Base-by-base conservation (phyloP, 1,140 invertebrate species). In the Drosophila subobscura region DNA sequence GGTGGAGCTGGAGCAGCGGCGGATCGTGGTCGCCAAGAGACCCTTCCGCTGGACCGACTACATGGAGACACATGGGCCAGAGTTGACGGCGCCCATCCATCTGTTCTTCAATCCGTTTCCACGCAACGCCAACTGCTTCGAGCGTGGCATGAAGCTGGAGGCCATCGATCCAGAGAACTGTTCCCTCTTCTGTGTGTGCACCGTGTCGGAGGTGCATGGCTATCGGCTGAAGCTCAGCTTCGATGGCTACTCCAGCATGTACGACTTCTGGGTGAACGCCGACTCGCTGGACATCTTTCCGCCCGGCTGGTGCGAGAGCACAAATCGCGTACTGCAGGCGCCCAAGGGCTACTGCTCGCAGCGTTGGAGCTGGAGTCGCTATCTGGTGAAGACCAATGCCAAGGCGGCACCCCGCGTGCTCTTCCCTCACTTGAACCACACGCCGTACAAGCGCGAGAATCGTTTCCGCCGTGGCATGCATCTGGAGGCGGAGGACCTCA, bases 231-330 rank as follows among this genome's bases (percentile, higher is more conserved):
- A 97, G 57, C 92, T 99, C 4, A 97, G 97, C 92, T 98, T 99
- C 92, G 98, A 99, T 92, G 97, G 97, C 3, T 99, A 96, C 91
- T 94, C 96, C 0, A 96, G 96, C 66, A 94, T 95, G 86, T 97
- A 97, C 91, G 97, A 99, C 92, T 99, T 97, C 92, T 99, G 98
- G 98, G 94, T 96, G 8, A 98, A 98, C 92, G 96, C 96, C 0
- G 96, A 99, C 90, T 97, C 96, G 1, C 93, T 95, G 76, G 96
- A 98, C 89, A 97, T 99, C 40, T 99, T 99, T 92, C 97, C 97
- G 5, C 94, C 95, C 40, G 97, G 97, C n/a, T 99, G 97, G 96
- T 97, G 97, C 86, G 96, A 97, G 73, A 95, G 95, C 85, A 96
- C 96, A 73, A 93, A 93, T 3, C 95, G 96, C 25, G 91, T 93